Percentiles rank a stretch among this genome's conserved stretches.
These are phyloP conservation scores for Scolopax mira DNA, from an alignment of 2,113 vertebrate genomes.

Conservation along the genomic window DNA sequence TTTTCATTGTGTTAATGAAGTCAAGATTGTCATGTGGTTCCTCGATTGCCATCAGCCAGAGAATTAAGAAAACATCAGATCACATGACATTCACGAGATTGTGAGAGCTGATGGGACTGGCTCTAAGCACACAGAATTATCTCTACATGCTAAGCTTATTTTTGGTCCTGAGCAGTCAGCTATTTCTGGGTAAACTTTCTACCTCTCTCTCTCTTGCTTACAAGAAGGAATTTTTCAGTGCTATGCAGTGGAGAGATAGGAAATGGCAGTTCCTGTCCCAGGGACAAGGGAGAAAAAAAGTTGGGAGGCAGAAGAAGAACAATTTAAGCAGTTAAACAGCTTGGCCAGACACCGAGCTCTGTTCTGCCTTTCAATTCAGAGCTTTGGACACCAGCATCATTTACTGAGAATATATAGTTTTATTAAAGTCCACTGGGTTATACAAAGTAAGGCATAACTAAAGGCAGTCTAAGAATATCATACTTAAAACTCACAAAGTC, in stretches of 20 bases:
- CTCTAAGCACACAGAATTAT: background rate
- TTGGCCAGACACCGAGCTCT: background rate
- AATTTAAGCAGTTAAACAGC: background rate
- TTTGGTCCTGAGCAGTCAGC: background rate
- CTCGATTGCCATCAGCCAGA: background rate
- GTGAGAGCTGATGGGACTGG: background rate
- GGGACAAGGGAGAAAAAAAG: background rate
- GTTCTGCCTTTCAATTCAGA: background rate
- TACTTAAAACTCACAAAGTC: background rate
- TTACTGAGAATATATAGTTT: background rate
- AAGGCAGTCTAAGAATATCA: constrained; percentile 18
- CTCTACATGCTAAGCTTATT: background rate
- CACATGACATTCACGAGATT: constrained; percentile 39
- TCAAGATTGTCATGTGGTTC: constrained; percentile 8
- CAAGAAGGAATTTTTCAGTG: background rate
- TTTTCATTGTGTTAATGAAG: background rate
- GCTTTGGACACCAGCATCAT: background rate
- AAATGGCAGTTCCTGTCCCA: constrained; percentile 14
- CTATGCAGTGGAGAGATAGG: background rate
- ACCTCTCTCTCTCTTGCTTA: background rate
- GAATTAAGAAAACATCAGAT: background rate
- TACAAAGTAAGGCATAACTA: background rate
- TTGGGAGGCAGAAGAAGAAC: background rate
- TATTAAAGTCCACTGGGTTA: background rate
- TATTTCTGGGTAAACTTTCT: background rate